Evolutionary conservation across 2,888 invertebrate species (phyloP).

Genomic region (Epistrophe grossulariae): DNA sequence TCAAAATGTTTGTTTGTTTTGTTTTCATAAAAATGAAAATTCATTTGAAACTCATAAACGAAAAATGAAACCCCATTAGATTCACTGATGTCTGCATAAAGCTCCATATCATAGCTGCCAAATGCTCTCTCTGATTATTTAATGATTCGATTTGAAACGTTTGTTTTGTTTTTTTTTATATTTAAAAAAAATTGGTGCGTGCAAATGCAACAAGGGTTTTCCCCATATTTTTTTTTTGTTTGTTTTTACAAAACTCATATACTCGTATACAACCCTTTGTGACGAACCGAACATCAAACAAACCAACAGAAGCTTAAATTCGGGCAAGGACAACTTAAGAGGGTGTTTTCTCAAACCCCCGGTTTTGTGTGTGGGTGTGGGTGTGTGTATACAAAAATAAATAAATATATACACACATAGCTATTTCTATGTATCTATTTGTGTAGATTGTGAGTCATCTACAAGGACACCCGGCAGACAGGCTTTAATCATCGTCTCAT

Average conservation of each 20-base stretch:
- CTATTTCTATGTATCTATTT: background rate
- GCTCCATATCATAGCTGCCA: slow-evolving; percentile 21
- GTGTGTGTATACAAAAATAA: slow-evolving; percentile 16
- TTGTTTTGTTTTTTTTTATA: slow-evolving; percentile 2
- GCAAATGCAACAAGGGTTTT: slow-evolving; percentile 38
- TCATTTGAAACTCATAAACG: slow-evolving; percentile 54
- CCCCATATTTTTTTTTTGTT: slow-evolving; percentile 29
- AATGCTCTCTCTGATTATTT: slow-evolving; percentile 56
- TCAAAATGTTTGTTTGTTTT: slow-evolving; percentile 28
- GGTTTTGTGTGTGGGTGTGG: background rate
- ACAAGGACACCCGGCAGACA: slow-evolving; percentile 59
- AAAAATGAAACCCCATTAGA: slow-evolving; percentile 14
- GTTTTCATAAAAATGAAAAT: slow-evolving; percentile 29
- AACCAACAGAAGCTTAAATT: slow-evolving; percentile 42
- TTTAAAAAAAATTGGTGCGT: slow-evolving; percentile 13
- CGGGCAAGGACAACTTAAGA: slow-evolving; percentile 55
- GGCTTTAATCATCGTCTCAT: slow-evolving; percentile 62
- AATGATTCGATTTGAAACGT: slow-evolving; percentile 54
- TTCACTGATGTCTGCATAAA: background rate
- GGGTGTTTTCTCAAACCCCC: slow-evolving; percentile 46
- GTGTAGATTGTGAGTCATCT: slow-evolving; percentile 53
- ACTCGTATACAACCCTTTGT: slow-evolving; percentile 24
- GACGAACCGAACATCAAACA: slow-evolving; percentile 53
- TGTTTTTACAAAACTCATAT: background rate
- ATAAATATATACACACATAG: background rate